Percentiles rank a stretch among this genome's conserved stretches.
These are phyloP conservation scores for Oophaga pumilio DNA, from an alignment of 2,113 vertebrate genomes.

Conservation along the genomic window DNA sequence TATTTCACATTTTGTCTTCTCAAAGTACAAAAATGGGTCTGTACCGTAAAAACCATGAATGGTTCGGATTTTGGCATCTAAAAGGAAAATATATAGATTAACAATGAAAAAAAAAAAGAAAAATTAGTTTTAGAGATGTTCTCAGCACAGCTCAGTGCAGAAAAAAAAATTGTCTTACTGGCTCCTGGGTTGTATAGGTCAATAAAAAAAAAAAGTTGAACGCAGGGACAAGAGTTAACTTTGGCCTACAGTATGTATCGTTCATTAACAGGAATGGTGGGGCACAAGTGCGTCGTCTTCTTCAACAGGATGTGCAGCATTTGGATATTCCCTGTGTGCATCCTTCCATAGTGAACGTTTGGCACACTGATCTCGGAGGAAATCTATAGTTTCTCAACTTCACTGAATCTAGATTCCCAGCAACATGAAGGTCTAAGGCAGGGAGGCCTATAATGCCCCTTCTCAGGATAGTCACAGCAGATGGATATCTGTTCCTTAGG, in stretches of 20 bases:
- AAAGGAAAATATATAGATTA: constrained; percentile 13
- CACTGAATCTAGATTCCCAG: constrained; percentile 60
- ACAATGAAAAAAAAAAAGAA: constrained; percentile 21
- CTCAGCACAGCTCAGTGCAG: constrained; percentile 1
- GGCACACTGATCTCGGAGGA: constrained; percentile 66
- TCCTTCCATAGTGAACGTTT: constrained; percentile 68
- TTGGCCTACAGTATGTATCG: constrained; percentile 74
- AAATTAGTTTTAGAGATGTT: constrained; percentile 5
- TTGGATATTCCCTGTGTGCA: constrained; percentile 73
- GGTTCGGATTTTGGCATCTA: constrained; percentile 56
- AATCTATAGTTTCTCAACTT: constrained; percentile 41
- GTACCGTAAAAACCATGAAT: constrained; percentile 34
- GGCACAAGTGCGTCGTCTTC: constrained; percentile 57
- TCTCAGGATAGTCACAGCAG: constrained; percentile 60
- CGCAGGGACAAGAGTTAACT: constrained; percentile 73
- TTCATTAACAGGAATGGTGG: constrained; percentile 66
- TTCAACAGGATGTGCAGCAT: constrained; percentile 74
- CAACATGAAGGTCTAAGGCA: constrained; percentile 64
- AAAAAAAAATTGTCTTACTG: constrained; percentile 18
- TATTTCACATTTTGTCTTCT: constrained; percentile 33
- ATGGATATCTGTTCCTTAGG: constrained; percentile 19
- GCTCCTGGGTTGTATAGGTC: constrained; percentile 64
- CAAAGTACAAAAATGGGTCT: constrained; percentile 40
- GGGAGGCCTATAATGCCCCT: constrained; percentile 61
- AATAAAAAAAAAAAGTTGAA: constrained; percentile 62